phyloP scores from a whole-genome alignment of 2,888 invertebrate species.

The Drosophila borborema region DNA sequence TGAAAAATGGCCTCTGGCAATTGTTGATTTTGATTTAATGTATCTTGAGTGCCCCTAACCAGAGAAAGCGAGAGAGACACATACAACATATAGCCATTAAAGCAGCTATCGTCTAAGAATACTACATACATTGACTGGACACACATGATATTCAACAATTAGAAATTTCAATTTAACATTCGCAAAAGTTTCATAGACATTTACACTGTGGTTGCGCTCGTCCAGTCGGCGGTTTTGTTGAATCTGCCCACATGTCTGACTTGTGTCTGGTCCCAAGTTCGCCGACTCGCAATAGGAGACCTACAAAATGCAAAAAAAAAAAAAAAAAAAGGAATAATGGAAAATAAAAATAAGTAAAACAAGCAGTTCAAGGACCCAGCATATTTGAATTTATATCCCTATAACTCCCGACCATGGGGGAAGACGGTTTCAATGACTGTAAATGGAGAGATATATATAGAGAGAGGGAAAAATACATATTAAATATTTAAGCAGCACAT shows the following conservation, averaged over 20 bases:
- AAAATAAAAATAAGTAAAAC: neutral
- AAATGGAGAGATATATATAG: constrained; percentile 8
- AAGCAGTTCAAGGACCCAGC: constrained; percentile 44
- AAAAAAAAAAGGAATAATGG: no score
- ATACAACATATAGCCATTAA: no score
- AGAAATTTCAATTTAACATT: constrained; percentile 31
- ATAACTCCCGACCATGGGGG: constrained; percentile 21
- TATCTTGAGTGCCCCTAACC: no score
- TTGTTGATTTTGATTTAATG: neutral
- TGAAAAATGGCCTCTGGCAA: neutral
- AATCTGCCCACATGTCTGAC: constrained; percentile 19
- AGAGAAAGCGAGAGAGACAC: no score
- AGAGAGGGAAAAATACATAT: constrained; percentile 37
- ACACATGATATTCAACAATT: constrained; percentile 3
- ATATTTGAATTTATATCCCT: constrained; percentile 15
- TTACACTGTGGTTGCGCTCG: constrained; percentile 20
- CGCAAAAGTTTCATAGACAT: constrained; percentile 33
- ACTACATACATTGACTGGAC: neutral
- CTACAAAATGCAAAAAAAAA: neutral
- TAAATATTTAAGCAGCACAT: constrained; percentile 63
- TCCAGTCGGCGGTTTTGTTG: constrained; percentile 11
- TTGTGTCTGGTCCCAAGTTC: constrained; percentile 39
- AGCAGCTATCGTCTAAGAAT: neutral
- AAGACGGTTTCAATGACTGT: constrained; percentile 39
- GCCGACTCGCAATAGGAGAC: constrained; percentile 27